Percentiles rank a stretch among this genome's conserved stretches.
Conservation (phyloP, 2,888 invertebrate species). For the Euproctis similis region DNA sequence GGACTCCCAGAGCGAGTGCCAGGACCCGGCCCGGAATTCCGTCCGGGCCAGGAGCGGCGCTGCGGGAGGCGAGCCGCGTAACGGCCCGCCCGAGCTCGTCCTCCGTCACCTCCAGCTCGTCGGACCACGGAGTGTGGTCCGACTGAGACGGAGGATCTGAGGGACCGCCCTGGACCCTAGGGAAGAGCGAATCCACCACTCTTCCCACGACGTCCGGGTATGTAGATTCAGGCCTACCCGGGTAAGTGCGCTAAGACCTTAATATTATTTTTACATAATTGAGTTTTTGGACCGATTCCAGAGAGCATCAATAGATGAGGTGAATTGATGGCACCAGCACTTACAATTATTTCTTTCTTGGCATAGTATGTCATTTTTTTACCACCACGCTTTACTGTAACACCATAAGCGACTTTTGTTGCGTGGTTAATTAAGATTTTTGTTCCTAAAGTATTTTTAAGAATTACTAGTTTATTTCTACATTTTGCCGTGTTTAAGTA, state of each 20-base stretch:
- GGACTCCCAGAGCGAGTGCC: no score
- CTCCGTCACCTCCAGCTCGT: no score
- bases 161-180: no score
- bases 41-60: no score
- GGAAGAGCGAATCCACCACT: no score
- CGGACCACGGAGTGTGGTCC: no score
- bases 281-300: constrained; percentile 60
- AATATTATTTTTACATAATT: constrained; percentile 46
- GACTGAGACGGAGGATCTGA: no score
- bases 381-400: constrained; percentile 3
- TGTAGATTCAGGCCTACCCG: constrained; percentile 68
- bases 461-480: constrained; percentile 30
- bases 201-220: no score
- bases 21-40: no score
- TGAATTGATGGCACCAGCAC: constrained; percentile 61
- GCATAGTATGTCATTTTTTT: constrained; percentile 20
- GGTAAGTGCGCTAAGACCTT: no score
- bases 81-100: no score
- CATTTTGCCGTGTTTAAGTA: constrained; percentile 45
- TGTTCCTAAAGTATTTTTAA: constrained; percentile 30
- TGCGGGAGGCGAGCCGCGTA: no score
- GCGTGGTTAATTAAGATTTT: constrained; percentile 7
- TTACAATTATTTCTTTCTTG: constrained; percentile 59
- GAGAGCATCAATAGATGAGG: constrained; percentile 67
- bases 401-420: constrained; percentile 6